These are phyloP conservation scores for Helicoverpa zea DNA, from an alignment of 1,140 invertebrate species.

Conservation along the genomic window DNA sequence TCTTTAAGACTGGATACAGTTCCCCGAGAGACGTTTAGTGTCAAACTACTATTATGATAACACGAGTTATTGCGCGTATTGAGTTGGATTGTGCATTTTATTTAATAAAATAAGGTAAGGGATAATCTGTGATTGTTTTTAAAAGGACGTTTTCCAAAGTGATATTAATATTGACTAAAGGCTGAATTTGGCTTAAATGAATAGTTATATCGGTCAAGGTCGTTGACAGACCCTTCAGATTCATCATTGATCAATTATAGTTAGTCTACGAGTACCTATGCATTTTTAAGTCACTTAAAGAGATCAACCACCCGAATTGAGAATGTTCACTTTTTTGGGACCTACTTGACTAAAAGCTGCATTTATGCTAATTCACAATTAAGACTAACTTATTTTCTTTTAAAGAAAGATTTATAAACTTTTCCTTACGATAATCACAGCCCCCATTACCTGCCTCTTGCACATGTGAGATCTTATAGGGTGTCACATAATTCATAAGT, in stretches of 20 bases:
- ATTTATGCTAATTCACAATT: no score
- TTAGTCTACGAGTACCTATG: no score
- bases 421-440: background rate
- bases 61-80: constrained; percentile 36
- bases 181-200: no score
- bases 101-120: no score
- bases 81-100: background rate
- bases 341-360: no score
- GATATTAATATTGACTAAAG: no score
- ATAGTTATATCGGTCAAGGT: no score
- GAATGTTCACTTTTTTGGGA: no score
- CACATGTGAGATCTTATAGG: constrained; percentile 42
- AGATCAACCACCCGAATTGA: no score
- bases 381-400: background rate
- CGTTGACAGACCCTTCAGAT: no score
- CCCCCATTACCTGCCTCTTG: background rate
- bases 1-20: constrained; percentile 81
- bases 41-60: constrained; percentile 65
- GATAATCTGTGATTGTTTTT: background rate
- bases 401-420: background rate
- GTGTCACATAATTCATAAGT: constrained; percentile 75
- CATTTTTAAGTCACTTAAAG: no score
- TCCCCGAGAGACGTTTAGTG: constrained; percentile 76
- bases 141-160: background rate
- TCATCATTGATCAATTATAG: no score